Conservation (phyloP, 2,888 invertebrate genomes). For the Serrognathus titanus region DNA sequence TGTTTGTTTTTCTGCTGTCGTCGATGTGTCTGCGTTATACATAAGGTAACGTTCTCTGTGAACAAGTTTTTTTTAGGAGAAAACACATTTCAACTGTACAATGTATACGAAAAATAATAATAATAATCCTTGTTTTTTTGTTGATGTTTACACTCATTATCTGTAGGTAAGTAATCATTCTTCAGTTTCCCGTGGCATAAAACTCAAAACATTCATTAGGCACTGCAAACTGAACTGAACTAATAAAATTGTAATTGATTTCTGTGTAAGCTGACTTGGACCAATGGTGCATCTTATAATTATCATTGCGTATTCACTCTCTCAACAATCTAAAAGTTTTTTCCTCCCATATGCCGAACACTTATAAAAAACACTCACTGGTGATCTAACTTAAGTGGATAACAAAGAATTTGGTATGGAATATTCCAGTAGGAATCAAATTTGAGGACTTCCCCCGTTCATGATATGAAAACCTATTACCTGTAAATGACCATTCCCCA, state of each 20-base stretch:
- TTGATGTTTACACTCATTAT: background rate
- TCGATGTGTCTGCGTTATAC: slow-evolving; percentile 27
- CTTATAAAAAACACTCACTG: too few species aligned
- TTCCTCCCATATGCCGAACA: slow-evolving; percentile 48
- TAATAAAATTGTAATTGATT: slow-evolving; percentile 58
- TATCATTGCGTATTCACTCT: background rate
- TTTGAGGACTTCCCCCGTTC: background rate
- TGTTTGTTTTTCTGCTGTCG: slow-evolving; percentile 48
- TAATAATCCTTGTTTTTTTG: background rate
- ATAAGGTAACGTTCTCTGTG: slow-evolving; percentile 10
- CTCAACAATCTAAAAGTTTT: slow-evolving; percentile 61
- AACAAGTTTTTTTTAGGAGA: background rate
- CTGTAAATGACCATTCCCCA: slow-evolving; percentile 86
- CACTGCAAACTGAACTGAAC: slow-evolving; percentile 79
- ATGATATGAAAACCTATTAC: too few species aligned
- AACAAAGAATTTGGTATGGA: too few species aligned
- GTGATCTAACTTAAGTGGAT: too few species aligned
- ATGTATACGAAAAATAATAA: too few species aligned
- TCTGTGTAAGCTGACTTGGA: slow-evolving; percentile 56
- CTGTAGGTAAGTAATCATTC: slow-evolving; percentile 76
- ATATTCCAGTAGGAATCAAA: too few species aligned
- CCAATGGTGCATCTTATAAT: slow-evolving; percentile 9
- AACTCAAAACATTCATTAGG: slow-evolving; percentile 68
- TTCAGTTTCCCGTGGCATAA: slow-evolving; percentile 93
- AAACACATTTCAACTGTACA: too few species aligned